These are phyloP conservation scores for Peromyscus californicus DNA, from an alignment of 2,113 vertebrate genomes.

Conservation along the genomic window DNA sequence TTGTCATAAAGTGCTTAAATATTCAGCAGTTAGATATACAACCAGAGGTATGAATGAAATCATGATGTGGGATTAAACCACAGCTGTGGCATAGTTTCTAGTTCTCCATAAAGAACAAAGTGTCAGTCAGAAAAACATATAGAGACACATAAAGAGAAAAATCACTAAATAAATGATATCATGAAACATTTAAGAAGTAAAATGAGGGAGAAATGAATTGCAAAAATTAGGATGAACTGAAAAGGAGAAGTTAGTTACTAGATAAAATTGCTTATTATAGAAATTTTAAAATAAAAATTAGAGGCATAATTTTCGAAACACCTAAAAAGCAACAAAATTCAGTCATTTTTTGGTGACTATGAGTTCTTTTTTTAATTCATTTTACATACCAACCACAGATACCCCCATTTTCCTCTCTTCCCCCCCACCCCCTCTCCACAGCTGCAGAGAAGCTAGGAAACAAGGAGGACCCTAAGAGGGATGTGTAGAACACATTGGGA, in stretches of 20 bases:
- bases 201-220: not conserved
- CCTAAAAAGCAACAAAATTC: conserved; percentile 22
- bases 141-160: not conserved
- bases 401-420: too few relatives aligned
- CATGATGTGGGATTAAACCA: conserved; percentile 51
- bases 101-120: conserved; percentile 54
- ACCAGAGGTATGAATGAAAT: conserved; percentile 63
- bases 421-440: too few relatives aligned
- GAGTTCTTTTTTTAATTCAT: too few relatives aligned
- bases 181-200: conserved; percentile 46
- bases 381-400: too few relatives aligned
- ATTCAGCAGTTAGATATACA: conserved; percentile 67
- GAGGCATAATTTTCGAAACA: not conserved
- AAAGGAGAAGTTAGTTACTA: not conserved
- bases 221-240: not conserved
- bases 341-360: not conserved
- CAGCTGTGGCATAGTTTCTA: not conserved
- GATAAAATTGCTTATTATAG: not conserved
- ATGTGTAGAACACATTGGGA: too few relatives aligned
- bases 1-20: conserved; percentile 70
- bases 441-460: too few relatives aligned
- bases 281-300: conserved; percentile 35
- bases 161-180: conserved; percentile 46
- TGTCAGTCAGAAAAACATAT: conserved; percentile 18
- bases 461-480: too few relatives aligned